Base-by-base conservation (phyloP, 2,113 vertebrate species). In the Leptobrachium ailaonicum region DNA sequence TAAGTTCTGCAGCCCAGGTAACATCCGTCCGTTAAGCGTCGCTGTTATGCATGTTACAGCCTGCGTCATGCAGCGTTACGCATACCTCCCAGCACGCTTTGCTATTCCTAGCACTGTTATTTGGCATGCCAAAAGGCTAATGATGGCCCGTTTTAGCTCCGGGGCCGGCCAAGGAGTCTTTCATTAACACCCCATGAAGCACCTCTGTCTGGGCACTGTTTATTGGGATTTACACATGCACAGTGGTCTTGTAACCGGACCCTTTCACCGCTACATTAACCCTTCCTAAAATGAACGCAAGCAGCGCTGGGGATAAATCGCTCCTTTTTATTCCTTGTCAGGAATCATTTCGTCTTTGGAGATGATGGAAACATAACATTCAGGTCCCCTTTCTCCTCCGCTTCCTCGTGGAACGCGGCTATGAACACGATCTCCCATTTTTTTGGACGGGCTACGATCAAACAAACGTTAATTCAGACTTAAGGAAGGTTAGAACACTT, bases 321-420 rank as follows among this genome's bases (percentile, higher is more conserved):
- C n/a, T 73, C 60, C 70, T 79, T 79, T 78, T 73, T 45, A 78
- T 78, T 78, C 67, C 70, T 47, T 71, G 76, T 78, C 76, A 72
- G 62, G 69, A 79, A 72, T 72, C 64, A 79, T 79, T 79, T 72
- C 60, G 20, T 58, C 44, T 6, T 47, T 42, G 20, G 60, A 11
- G n/a, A 41, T 79, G 69, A 79, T 73, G 77, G 70, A 73, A 79
- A 66, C 45, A 66, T 66, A 79, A 63, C 58, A 79, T 45, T 73
- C 69, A 73, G 60, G 53, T 50, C 40, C 76, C 40, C 44, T 14
- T 63, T 71, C 76, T 50, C 75, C 67, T 69, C 66, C 20, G 4
- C 68, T 78, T 79, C 69, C 69, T 71, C 47, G 58, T 72, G 60
- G 68, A 79, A 79, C 32, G 69, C 69, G 6, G 60, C 70, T 73